Conservation (phyloP, 1,140 invertebrate genomes). For the Drosophila serrata region DNA sequence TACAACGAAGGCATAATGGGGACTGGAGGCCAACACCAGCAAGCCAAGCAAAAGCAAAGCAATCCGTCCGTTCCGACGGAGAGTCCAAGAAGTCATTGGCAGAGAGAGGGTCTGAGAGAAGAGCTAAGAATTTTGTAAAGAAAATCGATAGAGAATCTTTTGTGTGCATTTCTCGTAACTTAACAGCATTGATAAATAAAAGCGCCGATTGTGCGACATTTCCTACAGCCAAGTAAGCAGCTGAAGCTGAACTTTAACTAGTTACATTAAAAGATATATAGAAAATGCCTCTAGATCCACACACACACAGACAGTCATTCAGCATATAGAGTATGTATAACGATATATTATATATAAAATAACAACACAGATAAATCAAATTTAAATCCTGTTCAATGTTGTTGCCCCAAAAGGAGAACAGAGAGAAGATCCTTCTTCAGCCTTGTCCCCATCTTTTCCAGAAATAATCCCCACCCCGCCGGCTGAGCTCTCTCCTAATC, state of each 20-base stretch:
- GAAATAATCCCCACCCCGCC: conserved; percentile 13
- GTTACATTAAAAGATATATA: conserved; percentile 55
- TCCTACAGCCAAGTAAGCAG: conserved; percentile 67
- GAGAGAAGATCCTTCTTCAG: conserved; percentile 10
- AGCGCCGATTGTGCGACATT: conserved; percentile 56
- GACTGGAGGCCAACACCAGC: conserved; percentile 14
- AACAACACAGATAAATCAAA: conserved; percentile 32
- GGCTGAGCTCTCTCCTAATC: conserved; percentile 23
- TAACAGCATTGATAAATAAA: conserved; percentile 15
- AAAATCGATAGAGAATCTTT: conserved; percentile 3
- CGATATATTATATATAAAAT: conserved; percentile 27
- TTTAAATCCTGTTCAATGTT: conserved; percentile 62
- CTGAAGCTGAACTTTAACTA: conserved; percentile 36
- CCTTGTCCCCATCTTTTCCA: conserved; percentile 18
- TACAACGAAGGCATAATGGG: conserved; percentile 61
- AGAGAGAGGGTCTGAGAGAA: not conserved
- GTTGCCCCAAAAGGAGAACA: conserved; percentile 26
- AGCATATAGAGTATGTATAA: conserved; percentile 39
- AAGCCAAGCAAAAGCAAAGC: conserved; percentile 17
- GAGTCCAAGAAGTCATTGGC: conserved; percentile 1
- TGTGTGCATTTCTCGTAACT: conserved; percentile 34
- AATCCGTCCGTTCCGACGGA: conserved; percentile 37
- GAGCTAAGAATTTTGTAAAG: conserved; percentile 3
- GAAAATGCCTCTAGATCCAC: conserved; percentile 27
- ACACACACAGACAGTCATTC: conserved; percentile 10